Evolutionary conservation across 2,888 invertebrate genomes (phyloP).

Genomic region (Cantharis rufa): DNA sequence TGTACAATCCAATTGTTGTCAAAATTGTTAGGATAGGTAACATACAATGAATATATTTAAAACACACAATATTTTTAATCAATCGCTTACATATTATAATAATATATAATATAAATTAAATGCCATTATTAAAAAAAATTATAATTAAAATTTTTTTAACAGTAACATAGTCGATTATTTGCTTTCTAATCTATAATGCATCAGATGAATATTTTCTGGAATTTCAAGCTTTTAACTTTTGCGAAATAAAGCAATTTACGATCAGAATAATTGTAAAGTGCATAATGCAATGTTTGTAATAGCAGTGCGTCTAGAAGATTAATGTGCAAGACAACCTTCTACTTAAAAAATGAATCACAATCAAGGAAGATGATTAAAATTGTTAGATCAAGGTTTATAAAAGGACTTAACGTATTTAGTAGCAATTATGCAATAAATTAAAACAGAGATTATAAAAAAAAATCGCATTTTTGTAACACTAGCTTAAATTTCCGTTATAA

Average conservation of each 20-base stretch:
- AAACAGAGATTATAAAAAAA: neutral
- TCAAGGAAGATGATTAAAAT: neutral
- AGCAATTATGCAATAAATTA: neutral
- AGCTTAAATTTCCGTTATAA: neutral
- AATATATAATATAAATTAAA: no score
- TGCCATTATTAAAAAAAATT: neutral
- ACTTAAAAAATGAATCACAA: neutral
- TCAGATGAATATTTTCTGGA: neutral
- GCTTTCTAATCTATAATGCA: neutral
- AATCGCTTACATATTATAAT: no score
- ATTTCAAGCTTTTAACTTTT: neutral
- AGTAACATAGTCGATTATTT: neutral
- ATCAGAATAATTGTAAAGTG: neutral
- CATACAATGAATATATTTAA: neutral
- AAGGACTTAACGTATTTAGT: neutral
- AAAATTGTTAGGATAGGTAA: neutral
- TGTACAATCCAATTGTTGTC: neutral
- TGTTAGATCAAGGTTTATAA: neutral
- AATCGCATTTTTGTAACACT: neutral
- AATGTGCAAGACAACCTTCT: conserved; percentile 1
- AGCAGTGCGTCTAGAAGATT: neutral
- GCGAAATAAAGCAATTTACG: neutral
- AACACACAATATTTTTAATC: neutral
- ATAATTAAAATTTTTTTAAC: neutral
- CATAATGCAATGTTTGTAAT: neutral